Base-by-base conservation (phyloP, 2,113 vertebrate genomes). In the Oncorhynchus gorbuscha region DNA sequence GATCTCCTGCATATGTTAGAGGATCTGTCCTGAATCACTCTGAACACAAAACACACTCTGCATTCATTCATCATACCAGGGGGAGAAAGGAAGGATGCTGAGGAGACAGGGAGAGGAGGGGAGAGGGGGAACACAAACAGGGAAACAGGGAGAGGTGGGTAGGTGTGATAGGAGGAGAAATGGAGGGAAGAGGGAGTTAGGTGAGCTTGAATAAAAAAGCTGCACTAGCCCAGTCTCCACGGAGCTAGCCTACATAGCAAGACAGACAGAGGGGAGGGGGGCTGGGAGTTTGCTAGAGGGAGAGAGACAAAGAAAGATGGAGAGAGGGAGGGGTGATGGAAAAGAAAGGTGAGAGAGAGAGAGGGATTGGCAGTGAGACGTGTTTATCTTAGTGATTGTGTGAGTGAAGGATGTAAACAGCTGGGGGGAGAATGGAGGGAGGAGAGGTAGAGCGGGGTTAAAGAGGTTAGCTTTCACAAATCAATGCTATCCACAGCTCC, bases 181-280 rank as follows among this genome's bases (percentile, higher is more conserved):
- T 24, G 58, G 64, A 67, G 61, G 69, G 76, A 73, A 76, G 68
- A 79, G 71, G 74, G 69, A 88, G 81, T 84, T 76, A 89, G 90
- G 87, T 85, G 81, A 85, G 84, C 81, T 83, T 77, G 85, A 87
- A 86, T 84, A 83, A 82, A 87, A 87, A 87, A 86, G 74, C 76
- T 13, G 86, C 84, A 88, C 85, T 81, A 85, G 84, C 85, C 76
- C 62, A 65, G 90, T 91, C 91, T 93, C 91, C 72, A 88, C 78
- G 91, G 90, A 88, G 87, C 90, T 92, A 92, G 89, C 91, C 90
- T 92, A 92, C 86, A 92, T 90, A 92, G 84, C 84, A 87, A 55
- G 77, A 83, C 85, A 90, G 89, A 90, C 89, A 82, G 83, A 81
- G 81, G 20, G 85, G 83, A 48, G 58, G 75, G 62, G 71, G 18